Conservation (phyloP, 2,797 vertebrate genomes). For the Parambassis ranga region DNA sequence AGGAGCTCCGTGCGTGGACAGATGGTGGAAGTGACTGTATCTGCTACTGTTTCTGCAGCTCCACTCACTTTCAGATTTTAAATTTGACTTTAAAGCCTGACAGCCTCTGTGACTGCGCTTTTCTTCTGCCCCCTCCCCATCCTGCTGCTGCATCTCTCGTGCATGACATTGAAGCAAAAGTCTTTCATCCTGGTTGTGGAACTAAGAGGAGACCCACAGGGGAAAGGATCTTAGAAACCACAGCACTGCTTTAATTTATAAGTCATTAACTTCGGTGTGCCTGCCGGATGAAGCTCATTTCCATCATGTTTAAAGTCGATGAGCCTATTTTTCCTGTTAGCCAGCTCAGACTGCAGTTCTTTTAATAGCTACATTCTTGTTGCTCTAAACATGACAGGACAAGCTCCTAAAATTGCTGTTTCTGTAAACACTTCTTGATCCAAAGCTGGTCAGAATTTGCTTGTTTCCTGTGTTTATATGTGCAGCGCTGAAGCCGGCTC, state of each 20-base stretch:
- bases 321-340: not conserved
- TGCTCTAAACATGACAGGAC: not conserved
- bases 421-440: not conserved
- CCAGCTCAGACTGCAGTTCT: not conserved
- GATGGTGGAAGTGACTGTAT: not conserved
- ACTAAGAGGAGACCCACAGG: not conserved
- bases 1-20: not conserved
- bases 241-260: conserved; percentile 13
- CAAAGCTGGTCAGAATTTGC: conserved; percentile 10
- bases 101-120: too few relatives aligned
- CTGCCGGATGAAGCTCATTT: not conserved
- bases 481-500: not conserved
- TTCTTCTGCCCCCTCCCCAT: too few relatives aligned
- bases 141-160: too few relatives aligned
- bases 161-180: not conserved
- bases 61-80: too few relatives aligned
- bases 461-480: conserved; percentile 36
- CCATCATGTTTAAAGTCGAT: too few relatives aligned
- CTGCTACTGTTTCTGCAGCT: too few relatives aligned
- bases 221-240: not conserved
- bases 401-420: not conserved
- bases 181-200: not conserved
- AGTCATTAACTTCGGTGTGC: conserved; percentile 44
- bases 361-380: fast-evolving
- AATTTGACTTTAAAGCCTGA: too few relatives aligned